phyloP scores from a whole-genome alignment of 2,888 invertebrate species.

The Aphidius colemani region DNA sequence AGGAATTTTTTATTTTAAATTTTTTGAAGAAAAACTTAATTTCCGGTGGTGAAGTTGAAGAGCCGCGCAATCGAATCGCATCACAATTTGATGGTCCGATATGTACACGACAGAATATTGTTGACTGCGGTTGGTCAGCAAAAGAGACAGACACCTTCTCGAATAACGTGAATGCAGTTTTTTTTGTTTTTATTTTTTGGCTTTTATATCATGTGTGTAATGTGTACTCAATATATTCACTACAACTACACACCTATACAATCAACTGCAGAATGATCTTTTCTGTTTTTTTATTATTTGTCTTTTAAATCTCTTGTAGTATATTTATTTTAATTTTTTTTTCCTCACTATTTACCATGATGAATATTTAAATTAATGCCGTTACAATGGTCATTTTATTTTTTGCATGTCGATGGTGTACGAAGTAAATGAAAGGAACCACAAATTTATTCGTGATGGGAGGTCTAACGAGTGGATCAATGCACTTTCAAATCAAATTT shows the following conservation, averaged over 20 bases:
- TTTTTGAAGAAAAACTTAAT: conserved; percentile 24
- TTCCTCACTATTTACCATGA: conserved; percentile 26
- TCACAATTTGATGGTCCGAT: conserved; percentile 8
- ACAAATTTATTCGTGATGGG: conserved; percentile 31
- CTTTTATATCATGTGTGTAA: no score
- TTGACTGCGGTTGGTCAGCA: not conserved
- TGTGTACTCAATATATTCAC: not conserved
- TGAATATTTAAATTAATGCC: conserved; percentile 33
- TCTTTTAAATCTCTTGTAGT: conserved; percentile 5
- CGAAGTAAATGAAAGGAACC: conserved; percentile 4
- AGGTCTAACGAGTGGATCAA: conserved; percentile 14
- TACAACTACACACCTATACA: not conserved
- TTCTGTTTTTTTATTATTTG: conserved; percentile 3
- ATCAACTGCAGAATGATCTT: conserved; percentile 4
- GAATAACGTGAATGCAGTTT: not conserved
- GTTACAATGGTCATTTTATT: conserved; percentile 14
- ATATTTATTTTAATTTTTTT: not conserved
- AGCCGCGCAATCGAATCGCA: conserved; percentile 14
- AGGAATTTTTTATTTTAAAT: conserved; percentile 26
- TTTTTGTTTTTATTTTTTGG: no score
- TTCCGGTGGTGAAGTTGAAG: conserved; percentile 22
- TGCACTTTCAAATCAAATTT: no score
- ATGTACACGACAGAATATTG: conserved; percentile 18
- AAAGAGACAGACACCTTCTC: not conserved
- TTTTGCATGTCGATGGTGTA: conserved; percentile 3